phyloP scores from a whole-genome alignment of 2,113 vertebrate species.

The Ahaetulla prasina region DNA sequence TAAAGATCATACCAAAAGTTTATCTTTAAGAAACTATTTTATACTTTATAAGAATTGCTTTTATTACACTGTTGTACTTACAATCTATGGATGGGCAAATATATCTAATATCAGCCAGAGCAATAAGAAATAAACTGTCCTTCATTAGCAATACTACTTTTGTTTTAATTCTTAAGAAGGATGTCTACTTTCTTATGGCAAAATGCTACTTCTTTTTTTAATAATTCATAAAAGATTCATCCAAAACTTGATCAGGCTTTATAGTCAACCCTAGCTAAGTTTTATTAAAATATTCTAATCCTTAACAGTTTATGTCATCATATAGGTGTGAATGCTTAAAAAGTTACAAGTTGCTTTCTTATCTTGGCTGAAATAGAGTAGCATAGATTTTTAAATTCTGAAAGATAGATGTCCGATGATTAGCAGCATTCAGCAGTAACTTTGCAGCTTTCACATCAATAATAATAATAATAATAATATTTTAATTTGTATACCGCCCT shows the following conservation, averaged over 20 bases:
- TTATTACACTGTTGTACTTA: slow-evolving; percentile 43
- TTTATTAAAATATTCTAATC: not conserved
- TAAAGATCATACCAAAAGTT: slow-evolving; percentile 66
- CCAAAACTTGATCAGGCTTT: slow-evolving; percentile 30
- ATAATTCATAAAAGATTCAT: not conserved
- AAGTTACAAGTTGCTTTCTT: not conserved
- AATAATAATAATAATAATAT: no score
- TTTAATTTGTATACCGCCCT: no score
- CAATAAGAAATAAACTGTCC: slow-evolving; percentile 21
- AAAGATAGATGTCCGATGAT: slow-evolving; percentile 51
- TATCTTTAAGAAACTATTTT: slow-evolving; percentile 64
- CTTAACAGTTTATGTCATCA: not conserved
- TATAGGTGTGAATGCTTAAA: not conserved
- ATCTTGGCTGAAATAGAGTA: not conserved
- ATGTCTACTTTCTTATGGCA: not conserved
- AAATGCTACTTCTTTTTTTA: slow-evolving; percentile 32
- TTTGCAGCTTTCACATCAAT: slow-evolving; percentile 45
- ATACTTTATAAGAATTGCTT: slow-evolving; percentile 55
- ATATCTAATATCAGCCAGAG: slow-evolving; percentile 42
- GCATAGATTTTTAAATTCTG: not conserved
- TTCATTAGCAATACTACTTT: not conserved
- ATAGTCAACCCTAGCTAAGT: slow-evolving; percentile 37
- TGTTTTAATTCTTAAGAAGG: slow-evolving; percentile 11
- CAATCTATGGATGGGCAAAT: slow-evolving; percentile 58
- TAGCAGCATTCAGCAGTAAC: slow-evolving; percentile 39